Evolutionary conservation across 2,113 vertebrate species (phyloP).

Genomic region (Choloepus hoffmanni): DNA sequence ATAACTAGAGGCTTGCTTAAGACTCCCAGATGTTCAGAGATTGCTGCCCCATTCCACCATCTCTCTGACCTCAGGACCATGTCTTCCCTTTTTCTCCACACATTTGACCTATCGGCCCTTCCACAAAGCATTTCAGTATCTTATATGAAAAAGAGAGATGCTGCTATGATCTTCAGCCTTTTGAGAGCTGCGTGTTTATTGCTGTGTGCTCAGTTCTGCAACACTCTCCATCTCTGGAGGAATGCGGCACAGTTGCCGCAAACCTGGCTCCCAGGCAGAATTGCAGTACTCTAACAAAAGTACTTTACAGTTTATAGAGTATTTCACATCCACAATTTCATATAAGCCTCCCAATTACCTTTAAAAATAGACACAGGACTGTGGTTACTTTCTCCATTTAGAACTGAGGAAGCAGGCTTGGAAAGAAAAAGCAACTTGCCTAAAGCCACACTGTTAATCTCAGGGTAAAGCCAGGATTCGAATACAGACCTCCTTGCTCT

Average conservation of each 20-base stretch:
- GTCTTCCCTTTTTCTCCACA: neutral
- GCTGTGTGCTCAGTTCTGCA: neutral
- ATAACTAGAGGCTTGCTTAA: neutral
- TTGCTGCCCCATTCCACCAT: neutral
- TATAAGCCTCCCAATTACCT: neutral
- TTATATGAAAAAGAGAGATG: neutral
- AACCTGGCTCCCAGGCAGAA: neutral
- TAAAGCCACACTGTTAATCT: neutral
- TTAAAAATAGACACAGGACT: neutral
- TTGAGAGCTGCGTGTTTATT: neutral
- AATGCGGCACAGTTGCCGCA: neutral
- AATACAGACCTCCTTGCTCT: neutral
- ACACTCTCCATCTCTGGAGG: neutral
- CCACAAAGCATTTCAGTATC: neutral
- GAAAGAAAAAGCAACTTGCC: neutral
- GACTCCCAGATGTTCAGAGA: neutral
- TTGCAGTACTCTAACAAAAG: neutral
- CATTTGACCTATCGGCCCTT: neutral
- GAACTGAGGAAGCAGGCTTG: slow-evolving; percentile 45
- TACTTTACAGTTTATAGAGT: neutral
- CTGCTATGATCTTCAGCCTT: neutral
- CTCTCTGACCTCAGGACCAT: neutral
- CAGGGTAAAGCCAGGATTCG: neutral
- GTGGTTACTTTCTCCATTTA: neutral
- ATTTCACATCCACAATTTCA: neutral